Conservation (phyloP, 2,113 vertebrate genomes). For the Chauna torquata region DNA sequence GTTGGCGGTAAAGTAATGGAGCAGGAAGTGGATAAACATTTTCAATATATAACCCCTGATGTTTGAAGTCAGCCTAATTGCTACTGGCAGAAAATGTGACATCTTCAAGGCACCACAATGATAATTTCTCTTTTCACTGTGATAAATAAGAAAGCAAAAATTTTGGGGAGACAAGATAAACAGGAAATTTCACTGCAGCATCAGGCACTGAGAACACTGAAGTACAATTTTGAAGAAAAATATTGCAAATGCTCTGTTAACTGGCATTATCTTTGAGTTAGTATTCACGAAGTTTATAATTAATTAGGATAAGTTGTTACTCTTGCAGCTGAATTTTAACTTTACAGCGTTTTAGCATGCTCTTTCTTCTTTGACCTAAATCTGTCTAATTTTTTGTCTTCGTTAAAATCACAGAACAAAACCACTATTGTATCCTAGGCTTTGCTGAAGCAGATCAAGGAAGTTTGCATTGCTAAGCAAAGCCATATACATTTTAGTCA, state of each 20-base stretch:
- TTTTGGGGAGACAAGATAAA: neutral
- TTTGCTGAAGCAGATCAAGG: constrained; percentile 34
- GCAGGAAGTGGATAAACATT: neutral
- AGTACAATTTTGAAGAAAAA: neutral
- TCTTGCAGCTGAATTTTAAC: constrained; percentile 55
- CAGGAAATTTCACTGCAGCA: neutral
- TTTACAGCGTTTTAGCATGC: neutral
- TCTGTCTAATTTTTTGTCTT: constrained; percentile 62
- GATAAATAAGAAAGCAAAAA: neutral
- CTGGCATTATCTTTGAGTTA: constrained; percentile 10
- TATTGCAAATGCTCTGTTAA: neutral
- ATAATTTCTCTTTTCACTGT: neutral
- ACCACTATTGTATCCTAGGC: neutral
- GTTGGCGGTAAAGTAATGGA: neutral
- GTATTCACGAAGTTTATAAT: constrained; percentile 48
- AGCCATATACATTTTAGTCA: constrained; percentile 35
- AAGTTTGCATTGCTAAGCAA: constrained; percentile 49
- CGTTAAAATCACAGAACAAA: constrained; percentile 40
- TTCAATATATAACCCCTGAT: neutral
- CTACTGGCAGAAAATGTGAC: neutral
- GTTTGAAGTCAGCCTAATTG: neutral
- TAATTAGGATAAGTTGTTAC: constrained; percentile 44
- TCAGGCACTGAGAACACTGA: neutral
- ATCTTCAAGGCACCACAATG: neutral
- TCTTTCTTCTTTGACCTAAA: constrained; percentile 69